These are phyloP conservation scores for Cyanoderma ruficeps DNA, from an alignment of 2,113 vertebrate genomes.

Conservation along the genomic window DNA sequence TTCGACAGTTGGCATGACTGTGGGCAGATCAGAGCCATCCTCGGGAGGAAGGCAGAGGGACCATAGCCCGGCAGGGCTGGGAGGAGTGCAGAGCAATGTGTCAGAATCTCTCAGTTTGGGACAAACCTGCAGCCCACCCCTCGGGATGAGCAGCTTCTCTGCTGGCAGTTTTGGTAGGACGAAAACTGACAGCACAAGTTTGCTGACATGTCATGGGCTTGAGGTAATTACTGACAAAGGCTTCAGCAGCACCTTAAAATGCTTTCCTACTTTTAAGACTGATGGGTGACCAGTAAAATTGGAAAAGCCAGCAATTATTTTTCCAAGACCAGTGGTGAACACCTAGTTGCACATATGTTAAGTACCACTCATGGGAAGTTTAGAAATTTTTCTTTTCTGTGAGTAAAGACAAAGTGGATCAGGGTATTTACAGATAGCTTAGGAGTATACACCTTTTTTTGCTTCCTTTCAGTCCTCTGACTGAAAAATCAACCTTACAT, in stretches of 20 bases:
- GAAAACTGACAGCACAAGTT: not conserved
- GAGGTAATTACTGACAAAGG: not conserved
- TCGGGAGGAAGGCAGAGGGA: not conserved
- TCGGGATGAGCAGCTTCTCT: not conserved
- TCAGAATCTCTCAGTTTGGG: not conserved
- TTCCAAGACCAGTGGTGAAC: not conserved
- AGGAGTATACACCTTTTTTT: not conserved
- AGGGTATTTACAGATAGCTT: not conserved
- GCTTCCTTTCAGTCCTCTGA: fast-evolving
- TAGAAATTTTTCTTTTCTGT: not conserved
- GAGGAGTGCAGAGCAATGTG: fast-evolving
- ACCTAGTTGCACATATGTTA: not conserved
- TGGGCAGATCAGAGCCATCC: not conserved
- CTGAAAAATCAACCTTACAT: not conserved
- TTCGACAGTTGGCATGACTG: not conserved
- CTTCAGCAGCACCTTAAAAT: not conserved
- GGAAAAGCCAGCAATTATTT: not conserved
- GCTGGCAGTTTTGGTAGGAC: not conserved
- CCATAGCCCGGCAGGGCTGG: fast-evolving
- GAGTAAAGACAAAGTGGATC: not conserved
- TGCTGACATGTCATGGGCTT: fast-evolving
- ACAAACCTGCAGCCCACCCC: not conserved
- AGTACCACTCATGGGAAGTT: not conserved
- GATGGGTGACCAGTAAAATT: not conserved
- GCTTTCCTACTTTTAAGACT: not conserved